Base-by-base conservation (phyloP, 2,888 invertebrate species). In the Ophraella communa region DNA sequence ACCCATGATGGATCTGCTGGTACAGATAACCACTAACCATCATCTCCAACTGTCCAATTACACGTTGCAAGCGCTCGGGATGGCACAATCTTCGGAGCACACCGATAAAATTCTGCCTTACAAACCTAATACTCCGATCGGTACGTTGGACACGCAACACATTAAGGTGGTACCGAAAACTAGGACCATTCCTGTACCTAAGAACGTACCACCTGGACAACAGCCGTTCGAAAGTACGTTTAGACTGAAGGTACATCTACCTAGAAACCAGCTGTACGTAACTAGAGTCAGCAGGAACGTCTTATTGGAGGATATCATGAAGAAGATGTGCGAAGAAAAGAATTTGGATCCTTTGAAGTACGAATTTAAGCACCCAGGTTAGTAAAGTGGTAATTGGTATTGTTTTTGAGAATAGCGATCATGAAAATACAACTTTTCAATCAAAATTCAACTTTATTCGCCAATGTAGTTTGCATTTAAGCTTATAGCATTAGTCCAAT, bases 231-330 rank as follows among this genome's bases (percentile, higher is more conserved):
- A 89, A 82, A 85, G 85, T 68, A 87, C 87, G 44, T 87, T 87
- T 77, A 81, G 87, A 76, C 77, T 87, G 70, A 81, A 82, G 80
- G 91, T 94, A 33, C 89, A 92, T 78, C 83, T 94, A 73, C 94
- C 93, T 30, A 86, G 90, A 72, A 91, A 91, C 78, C 93, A 94
- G 82, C 85, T 93, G 62, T 91, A 89, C 81, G 93, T 94, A 10
- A 86, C 89, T 42, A 84, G 94, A 68, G 87, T 93, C 66, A 90
- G 90, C 70, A 89, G 90, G 11, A 86, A 88, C 71, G 88, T 88
- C 54, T 84, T 86, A 24, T 83, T 94, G 27, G 86, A 87, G 44
- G 89, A 91, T 67, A 87, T 94, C 56, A 85, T 91, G 74, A 84
- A 85, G 62, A 86, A 89, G 78, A 89, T 93, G 11, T 93, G 93